Evolutionary conservation across 2,113 vertebrate species (phyloP), one percentile per base, ranked within the genome.

Genomic region (Chrysemys picta): DNA sequence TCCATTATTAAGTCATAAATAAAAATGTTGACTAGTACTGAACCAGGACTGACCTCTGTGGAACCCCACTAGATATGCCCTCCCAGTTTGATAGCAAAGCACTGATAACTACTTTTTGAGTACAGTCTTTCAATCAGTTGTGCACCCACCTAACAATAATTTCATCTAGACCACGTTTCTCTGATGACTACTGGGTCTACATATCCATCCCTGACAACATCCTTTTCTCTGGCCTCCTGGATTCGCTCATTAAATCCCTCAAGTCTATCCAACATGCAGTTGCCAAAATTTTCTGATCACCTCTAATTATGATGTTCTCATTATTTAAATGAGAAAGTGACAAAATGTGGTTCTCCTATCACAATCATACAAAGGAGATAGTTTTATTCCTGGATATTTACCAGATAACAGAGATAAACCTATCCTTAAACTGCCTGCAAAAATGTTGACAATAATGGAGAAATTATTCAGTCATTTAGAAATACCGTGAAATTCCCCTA

Each of bases 211-310:
- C 62, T 94, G 84, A 94, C 89, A 96, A 84, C 27, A 84, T 94
- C 25, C 25, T 96, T 96, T 45, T 85, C 91, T 93, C 89, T 89
- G 87, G 90, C 83, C 83, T 94, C 49, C 81, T 78, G 38, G 88
- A 80, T 88, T 92, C 97, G 97, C 94, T 86, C 52, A 84, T 97
- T 96, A 96, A 93, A 84, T 8, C 14, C 62, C 80, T 91, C 72
- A 81, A 89, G 42, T 85, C 80, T 87, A 38, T 89, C 59, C 89
- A 93, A 59, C 0, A 2, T 79, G 47, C 69, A 85, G 31, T 53
- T 97, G 91, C 96, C 95, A 97, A 89, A 25, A 84, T 89, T 96
- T 94, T 93, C 62, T 96, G 96, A 91, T 95, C 82, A 89, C 86
- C 54, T 95, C 29, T 29, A 59, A 24, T 69, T 79, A 88, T 52